phyloP scores from a whole-genome alignment of 2,797 vertebrate genomes.

The Dromococcyx pavoninus region DNA sequence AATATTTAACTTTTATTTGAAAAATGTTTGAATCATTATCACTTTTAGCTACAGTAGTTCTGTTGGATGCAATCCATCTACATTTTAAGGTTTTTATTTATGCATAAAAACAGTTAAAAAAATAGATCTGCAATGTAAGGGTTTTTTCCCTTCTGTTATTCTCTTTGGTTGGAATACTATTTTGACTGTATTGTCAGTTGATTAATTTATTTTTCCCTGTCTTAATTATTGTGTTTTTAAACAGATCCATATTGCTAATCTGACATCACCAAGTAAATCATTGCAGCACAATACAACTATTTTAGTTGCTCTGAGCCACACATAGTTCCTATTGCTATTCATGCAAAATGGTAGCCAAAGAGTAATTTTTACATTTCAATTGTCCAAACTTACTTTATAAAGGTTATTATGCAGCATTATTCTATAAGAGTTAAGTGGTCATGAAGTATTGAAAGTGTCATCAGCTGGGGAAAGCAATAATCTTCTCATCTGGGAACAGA shows the following conservation, averaged over 20 bases:
- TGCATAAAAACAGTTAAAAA: constrained; percentile 78
- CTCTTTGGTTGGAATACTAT: constrained; percentile 69
- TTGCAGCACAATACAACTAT: constrained; percentile 65
- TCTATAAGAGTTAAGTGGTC: constrained; percentile 62
- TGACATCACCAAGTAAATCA: constrained; percentile 78
- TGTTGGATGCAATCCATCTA: constrained; percentile 80
- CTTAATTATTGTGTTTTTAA: constrained; percentile 81
- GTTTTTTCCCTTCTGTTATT: constrained; percentile 52
- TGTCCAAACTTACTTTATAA: constrained; percentile 64
- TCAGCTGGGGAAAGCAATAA: constrained; percentile 37
- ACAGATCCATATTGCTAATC: constrained; percentile 79
- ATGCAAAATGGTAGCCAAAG: constrained; percentile 64
- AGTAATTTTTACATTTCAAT: constrained; percentile 74
- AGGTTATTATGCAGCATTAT: constrained; percentile 55
- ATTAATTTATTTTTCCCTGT: constrained; percentile 78
- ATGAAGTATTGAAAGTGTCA: constrained; percentile 61
- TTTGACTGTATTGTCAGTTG: constrained; percentile 74
- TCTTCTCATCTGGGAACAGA: not conserved
- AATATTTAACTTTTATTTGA: constrained; percentile 87
- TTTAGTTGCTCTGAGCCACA: constrained; percentile 39
- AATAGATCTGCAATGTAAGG: constrained; percentile 74
- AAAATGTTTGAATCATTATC: constrained; percentile 85
- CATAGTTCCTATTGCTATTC: constrained; percentile 56
- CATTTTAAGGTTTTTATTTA: constrained; percentile 82
- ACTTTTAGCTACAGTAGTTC: constrained; percentile 84